phyloP scores from a whole-genome alignment of 2,888 invertebrate species.

The Uloborus plumipes region DNA sequence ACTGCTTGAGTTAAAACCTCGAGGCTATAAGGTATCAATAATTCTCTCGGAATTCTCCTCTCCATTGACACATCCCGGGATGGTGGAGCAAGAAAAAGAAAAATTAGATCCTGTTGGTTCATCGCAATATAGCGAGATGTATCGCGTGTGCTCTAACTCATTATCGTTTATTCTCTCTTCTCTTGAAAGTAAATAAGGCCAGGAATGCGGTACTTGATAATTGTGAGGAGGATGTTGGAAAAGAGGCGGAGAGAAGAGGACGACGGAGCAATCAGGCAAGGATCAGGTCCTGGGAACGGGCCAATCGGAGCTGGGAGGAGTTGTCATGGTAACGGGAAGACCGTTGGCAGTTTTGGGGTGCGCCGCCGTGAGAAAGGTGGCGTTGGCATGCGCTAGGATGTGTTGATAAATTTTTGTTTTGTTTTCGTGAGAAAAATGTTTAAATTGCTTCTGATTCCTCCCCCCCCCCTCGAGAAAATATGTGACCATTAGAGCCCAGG shows the following conservation, averaged over 20 bases:
- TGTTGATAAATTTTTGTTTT: neutral
- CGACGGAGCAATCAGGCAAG: constrained; percentile 37
- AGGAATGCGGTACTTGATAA: constrained; percentile 9
- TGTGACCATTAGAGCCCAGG: no score
- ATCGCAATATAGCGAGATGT: no score
- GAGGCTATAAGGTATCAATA: no score
- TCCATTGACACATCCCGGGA: no score
- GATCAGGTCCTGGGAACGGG: neutral
- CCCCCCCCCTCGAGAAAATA: neutral
- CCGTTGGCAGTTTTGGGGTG: constrained; percentile 19
- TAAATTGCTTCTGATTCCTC: neutral
- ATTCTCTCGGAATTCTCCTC: no score
- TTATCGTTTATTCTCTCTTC: no score
- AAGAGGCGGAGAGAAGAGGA: constrained; percentile 21
- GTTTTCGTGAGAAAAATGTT: neutral
- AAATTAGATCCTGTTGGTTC: no score
- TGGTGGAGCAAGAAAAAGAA: no score
- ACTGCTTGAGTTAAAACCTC: no score
- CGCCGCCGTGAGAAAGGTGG: constrained; percentile 48
- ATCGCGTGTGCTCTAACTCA: no score
- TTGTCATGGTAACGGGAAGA: constrained; percentile 38
- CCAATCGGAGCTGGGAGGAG: constrained; percentile 36
- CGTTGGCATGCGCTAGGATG: neutral
- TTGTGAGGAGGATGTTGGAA: neutral
- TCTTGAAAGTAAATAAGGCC: neutral